These are phyloP conservation scores for Probosciger aterrimus DNA, from an alignment of 2,113 vertebrate species.

Conservation along the genomic window DNA sequence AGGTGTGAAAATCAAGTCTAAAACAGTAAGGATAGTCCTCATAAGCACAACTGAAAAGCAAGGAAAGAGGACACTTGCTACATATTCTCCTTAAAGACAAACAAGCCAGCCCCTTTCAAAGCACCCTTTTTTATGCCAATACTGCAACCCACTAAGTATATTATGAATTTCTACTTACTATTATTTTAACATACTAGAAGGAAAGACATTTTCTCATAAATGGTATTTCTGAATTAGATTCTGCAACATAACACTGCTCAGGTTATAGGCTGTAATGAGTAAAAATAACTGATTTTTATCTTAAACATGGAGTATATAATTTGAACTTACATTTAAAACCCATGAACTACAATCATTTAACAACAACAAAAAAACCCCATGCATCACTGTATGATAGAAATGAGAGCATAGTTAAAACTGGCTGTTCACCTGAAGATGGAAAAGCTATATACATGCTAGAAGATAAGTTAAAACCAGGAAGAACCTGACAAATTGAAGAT, in stretches of 20 bases:
- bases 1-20: not conserved
- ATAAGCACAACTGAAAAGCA: not conserved
- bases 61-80: not conserved
- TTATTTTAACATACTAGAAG: not conserved
- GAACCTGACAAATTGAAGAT: not conserved
- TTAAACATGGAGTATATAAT: not conserved
- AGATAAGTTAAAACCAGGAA: not conserved
- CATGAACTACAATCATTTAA: not conserved
- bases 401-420: not conserved
- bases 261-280: not conserved
- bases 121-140: not conserved
- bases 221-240: not conserved
- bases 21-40: not conserved
- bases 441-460: not conserved
- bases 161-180: not conserved
- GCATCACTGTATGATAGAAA: not conserved
- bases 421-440: not conserved
- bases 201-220: not conserved
- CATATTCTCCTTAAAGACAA: not conserved
- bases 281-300: not conserved
- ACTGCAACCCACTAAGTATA: not conserved
- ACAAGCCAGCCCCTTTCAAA: not conserved
- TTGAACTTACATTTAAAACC: not conserved
- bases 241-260: not conserved
- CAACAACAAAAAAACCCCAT: too few relatives aligned